Base-by-base conservation (phyloP, 30 jellyfish, hydroid and myxozoan species). In the Haliclystus octoradiatus region DNA sequence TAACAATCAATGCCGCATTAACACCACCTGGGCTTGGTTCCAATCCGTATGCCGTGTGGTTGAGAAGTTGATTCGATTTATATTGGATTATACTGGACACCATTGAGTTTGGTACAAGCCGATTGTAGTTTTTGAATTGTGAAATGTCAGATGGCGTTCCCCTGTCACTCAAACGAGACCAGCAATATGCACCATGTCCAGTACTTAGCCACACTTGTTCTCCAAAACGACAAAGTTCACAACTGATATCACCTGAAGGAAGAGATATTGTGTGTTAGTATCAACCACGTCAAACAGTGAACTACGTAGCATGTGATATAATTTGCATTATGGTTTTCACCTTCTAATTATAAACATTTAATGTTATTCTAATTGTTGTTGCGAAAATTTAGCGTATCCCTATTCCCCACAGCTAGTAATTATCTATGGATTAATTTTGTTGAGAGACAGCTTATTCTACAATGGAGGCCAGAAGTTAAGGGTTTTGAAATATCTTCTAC, bases 201-300 rank as follows among this genome's bases (percentile, higher is more conserved):
- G 93, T 71, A 33, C 83, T 65, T 26, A 71, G 19, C 23, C 34
- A 71, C 9, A 72, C 81, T 30, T 80, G 71, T 4, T 49, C 25
- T 63, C 85, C 85, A 80, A 71, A 81, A 19, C 85, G 63, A 68
- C 93, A 71, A 50, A 80, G 77, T 49, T 80, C 93, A 63, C 69
- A 32, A 33, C 81, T 34, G 26, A 80, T 80, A 53, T 80, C 93
- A 50, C 85, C 93, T 79, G 79, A 22, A 63, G 65, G 9, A 31
- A 3, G 3, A 66, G 0, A 68, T 13, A 28, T 51, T 31, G 26
- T 27, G 22, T n/a, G n/a, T n/a, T n/a, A n/a, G n/a, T n/a, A n/a
- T n/a, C n/a, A n/a, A n/a, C n/a, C n/a, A n/a, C n/a, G n/a, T n/a
- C n/a, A n/a, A n/a, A n/a, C n/a, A n/a, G n/a, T n/a, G n/a, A n/a